These are phyloP conservation scores for Xylota sylvarum DNA, from an alignment of 2,888 invertebrate species.

Conservation along the genomic window DNA sequence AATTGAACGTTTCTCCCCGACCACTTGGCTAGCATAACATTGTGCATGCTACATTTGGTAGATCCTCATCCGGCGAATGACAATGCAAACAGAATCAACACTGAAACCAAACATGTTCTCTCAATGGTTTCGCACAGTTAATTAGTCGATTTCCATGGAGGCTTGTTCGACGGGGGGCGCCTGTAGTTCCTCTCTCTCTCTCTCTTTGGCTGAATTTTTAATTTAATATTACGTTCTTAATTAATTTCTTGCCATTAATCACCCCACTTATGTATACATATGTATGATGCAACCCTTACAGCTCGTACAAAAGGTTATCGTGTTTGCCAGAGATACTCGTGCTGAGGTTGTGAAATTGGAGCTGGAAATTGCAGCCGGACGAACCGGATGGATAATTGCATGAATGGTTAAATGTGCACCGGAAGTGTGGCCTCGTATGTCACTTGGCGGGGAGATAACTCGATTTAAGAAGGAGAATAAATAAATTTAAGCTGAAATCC, in stretches of 20 bases:
- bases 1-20: conserved; percentile 69
- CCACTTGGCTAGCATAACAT: conserved; percentile 38
- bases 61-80: conserved; percentile 48
- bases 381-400: conserved; percentile 34
- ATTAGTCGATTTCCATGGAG: conserved; percentile 25
- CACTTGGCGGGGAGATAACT: conserved; percentile 3
- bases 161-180: background rate
- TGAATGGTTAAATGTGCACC: conserved; percentile 54
- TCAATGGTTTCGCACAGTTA: conserved; percentile 47
- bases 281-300: conserved; percentile 49
- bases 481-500: conserved; percentile 28
- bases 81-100: conserved; percentile 62
- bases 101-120: conserved; percentile 61
- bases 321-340: conserved; percentile 4
- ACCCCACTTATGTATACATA: conserved; percentile 15
- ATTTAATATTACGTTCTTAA: conserved; percentile 73
- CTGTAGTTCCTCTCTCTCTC: background rate
- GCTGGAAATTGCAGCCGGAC: conserved; percentile 46
- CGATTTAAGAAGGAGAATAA: conserved; percentile 25
- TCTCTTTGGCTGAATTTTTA: conserved; percentile 43
- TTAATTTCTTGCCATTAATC: conserved; percentile 55
- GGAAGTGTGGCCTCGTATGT: conserved; percentile 61
- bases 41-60: conserved; percentile 48
- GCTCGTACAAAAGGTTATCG: conserved; percentile 31
- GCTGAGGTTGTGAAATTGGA: conserved; percentile 49